Percentiles rank a stretch among this genome's conserved stretches.
Evolutionary conservation across 37 sponge, comb jelly and placozoan genomes (phyloP).

Genomic region (Diacarnus erythraeanus): DNA sequence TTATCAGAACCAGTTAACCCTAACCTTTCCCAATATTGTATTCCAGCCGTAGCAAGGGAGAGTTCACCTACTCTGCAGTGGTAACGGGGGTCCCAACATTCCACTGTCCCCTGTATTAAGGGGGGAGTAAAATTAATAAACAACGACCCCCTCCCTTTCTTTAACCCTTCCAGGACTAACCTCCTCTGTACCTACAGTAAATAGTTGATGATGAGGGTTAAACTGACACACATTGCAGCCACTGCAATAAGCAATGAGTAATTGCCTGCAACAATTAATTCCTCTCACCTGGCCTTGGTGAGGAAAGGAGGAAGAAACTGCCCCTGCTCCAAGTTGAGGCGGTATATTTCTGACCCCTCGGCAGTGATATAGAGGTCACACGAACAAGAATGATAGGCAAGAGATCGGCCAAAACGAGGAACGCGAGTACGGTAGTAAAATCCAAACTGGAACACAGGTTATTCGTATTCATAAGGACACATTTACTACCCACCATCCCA

Average conservation of each 20-base stretch:
- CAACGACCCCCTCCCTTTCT: neutral
- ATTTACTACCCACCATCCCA: neutral
- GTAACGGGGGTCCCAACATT: conserved; percentile 96
- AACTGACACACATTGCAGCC: conserved; percentile 72
- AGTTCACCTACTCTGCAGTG: conserved; percentile 62
- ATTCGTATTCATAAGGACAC: too few species aligned
- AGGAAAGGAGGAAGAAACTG: conserved; percentile 70
- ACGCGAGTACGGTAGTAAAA: conserved; percentile 85
- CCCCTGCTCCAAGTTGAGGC: conserved; percentile 92
- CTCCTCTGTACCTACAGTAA: conserved; percentile 85
- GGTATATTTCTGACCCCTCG: conserved; percentile 80
- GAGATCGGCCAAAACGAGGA: conserved; percentile 92
- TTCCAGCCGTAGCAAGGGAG: conserved; percentile 27
- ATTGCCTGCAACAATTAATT: neutral
- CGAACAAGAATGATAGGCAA: conserved; percentile 88
- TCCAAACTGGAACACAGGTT: conserved; percentile 77
- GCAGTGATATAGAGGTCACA: conserved; percentile 93
- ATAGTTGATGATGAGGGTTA: conserved; percentile 78
- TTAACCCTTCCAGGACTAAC: conserved; percentile 36
- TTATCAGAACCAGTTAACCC: neutral
- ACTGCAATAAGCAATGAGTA: conserved; percentile 11
- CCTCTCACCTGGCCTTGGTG: conserved; percentile 64
- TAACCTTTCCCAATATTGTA: conserved; percentile 30
- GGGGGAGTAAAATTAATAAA: neutral
- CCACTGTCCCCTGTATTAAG: conserved; percentile 70